A percentile compares a stretch with the other conserved stretches of the same genome.
These are phyloP conservation scores for Trachelus stipa DNA, from an alignment of 2,888 invertebrate genomes.

Conservation along the genomic window DNA sequence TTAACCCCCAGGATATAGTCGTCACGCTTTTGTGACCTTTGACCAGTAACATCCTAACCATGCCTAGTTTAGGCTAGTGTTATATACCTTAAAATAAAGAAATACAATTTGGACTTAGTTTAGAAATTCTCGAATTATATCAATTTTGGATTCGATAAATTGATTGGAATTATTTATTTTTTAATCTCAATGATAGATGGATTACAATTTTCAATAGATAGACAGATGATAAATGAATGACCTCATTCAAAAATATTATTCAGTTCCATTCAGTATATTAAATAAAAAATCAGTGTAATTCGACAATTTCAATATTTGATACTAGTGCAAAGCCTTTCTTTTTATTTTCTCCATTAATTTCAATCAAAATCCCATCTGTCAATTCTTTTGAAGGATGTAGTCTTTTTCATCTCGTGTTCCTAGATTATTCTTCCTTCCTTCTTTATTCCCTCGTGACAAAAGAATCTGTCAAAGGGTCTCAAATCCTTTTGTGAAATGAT, in stretches of 20 bases:
- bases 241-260: no score
- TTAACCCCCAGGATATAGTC: conserved; percentile 48
- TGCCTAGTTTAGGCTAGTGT: background rate
- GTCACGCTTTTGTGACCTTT: conserved; percentile 50
- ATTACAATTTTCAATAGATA: no score
- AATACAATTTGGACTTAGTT: background rate
- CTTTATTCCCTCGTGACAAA: background rate
- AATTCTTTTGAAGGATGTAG: background rate
- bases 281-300: no score
- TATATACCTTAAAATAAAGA: background rate
- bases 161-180: background rate
- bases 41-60: conserved; percentile 21
- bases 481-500: background rate
- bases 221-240: no score
- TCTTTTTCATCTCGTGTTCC: background rate
- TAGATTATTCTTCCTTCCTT: background rate
- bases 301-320: background rate
- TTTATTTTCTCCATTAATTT: background rate
- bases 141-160: background rate
- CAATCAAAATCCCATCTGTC: background rate
- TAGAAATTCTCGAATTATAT: background rate
- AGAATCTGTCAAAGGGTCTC: background rate
- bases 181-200: background rate
- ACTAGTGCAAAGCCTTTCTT: background rate
- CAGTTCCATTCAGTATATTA: no score